Evolutionary conservation across 2,888 invertebrate genomes (phyloP).

Genomic region (Euphydryas editha): DNA sequence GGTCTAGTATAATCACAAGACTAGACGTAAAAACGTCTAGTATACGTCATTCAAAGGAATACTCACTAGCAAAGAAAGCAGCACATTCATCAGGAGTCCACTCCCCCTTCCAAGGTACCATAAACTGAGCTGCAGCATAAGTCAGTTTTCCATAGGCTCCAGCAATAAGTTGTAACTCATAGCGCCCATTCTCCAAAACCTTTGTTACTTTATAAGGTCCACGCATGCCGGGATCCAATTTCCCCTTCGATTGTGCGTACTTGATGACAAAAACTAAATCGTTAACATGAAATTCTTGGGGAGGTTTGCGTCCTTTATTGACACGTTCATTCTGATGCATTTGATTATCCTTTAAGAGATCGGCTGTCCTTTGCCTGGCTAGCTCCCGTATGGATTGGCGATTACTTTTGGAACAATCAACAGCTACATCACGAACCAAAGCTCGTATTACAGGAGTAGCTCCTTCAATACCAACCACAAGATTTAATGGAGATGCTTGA

Average conservation of each 20-base stretch:
- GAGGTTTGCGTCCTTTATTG: background rate
- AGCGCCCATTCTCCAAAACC: no score
- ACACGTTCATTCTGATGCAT: background rate
- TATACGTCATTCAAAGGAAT: no score
- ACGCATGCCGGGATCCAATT: background rate
- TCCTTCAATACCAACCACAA: background rate
- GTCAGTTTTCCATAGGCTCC: no score
- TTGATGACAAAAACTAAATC: background rate
- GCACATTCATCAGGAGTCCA: no score
- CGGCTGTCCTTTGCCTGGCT: background rate
- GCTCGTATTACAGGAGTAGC: background rate
- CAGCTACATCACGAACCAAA: background rate
- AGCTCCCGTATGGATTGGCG: background rate
- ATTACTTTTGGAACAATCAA: background rate
- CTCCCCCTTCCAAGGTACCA: no score
- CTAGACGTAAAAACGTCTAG: no score
- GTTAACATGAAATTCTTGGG: background rate
- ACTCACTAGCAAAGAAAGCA: no score
- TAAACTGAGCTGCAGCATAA: no score
- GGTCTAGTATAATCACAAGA: no score
- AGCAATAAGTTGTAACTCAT: no score
- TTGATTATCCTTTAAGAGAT: background rate
- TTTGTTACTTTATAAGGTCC: background rate
- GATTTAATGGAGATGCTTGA: no score
- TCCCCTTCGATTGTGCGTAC: background rate